Base-by-base conservation (phyloP, 2,888 invertebrate genomes). In the Graphium colonna region DNA sequence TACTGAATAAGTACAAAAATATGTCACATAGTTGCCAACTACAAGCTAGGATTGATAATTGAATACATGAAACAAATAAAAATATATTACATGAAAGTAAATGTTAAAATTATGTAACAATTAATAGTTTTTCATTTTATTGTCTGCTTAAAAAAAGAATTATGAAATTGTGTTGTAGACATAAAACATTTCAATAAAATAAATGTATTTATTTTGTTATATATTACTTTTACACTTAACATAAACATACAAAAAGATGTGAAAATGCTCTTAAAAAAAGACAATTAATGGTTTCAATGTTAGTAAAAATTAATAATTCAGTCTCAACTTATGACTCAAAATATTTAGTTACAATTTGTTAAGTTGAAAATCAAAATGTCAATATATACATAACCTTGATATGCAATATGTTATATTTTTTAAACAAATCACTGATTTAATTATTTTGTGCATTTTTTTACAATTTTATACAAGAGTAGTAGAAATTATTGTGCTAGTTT, bases 401-500 rank as follows among this genome's bases (percentile, higher is more conserved):
- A 21, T 21, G 21, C 21, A 21, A 21, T 3, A 21, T 21, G n/a
- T n/a, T n/a, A n/a, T n/a, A n/a, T n/a, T n/a, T 36, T 36, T 36
- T 16, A 38, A 8, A 13, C n/a, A n/a, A n/a, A n/a, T n/a, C n/a
- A n/a, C n/a, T n/a, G n/a, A 10, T 33, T 33, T 36, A 12, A 10
- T 13, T 1, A 3, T 1, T 18, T 41, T 21, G 41, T 41, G 41
- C 41, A 21, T 41, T n/a, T 7, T n/a, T 18, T 21, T 8, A 40
- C 40, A 3, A 41, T 18, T 41, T 10, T n/a, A 41, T 18, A 18
- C 17, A 18, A 18, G 18, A 36, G 9, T n/a, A 33, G 33, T 36
- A 2, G n/a, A 33, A 12, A 51, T 17, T 60, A 52, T 49, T 69
- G 56, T n/a, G 86, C 79, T 38, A 86, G 58, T 60, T 88, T 79